Evolutionary conservation across 2,113 vertebrate genomes (phyloP).

Genomic region (Toxotes jaculatrix): DNA sequence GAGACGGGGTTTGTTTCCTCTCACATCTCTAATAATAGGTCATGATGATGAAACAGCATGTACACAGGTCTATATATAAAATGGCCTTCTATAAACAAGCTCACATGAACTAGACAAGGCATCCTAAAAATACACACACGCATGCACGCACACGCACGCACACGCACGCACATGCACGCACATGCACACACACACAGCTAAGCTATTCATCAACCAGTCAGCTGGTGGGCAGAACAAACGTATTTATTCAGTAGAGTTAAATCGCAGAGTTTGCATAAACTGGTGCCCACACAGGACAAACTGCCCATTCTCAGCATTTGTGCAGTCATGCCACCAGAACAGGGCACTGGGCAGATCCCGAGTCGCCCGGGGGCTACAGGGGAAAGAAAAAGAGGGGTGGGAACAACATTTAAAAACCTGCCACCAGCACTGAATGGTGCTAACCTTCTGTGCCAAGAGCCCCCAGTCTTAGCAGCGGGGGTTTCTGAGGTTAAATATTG

Average conservation of each 20-base stretch:
- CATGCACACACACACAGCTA: conserved; percentile 14
- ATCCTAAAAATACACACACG: conserved; percentile 53
- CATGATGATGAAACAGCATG: conserved; percentile 39
- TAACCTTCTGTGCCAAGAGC: conserved; percentile 55
- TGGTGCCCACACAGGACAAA: conserved; percentile 66
- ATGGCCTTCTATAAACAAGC: conserved; percentile 45
- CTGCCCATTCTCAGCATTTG: conserved; percentile 75
- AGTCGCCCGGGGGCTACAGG: conserved; percentile 49
- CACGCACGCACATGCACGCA: background rate
- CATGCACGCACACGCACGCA: background rate
- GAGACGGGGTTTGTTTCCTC: conserved; percentile 9
- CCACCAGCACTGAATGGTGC: conserved; percentile 45
- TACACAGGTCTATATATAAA: conserved; percentile 51
- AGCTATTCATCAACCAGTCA: conserved; percentile 48
- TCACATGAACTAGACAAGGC: conserved; percentile 42
- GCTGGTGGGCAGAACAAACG: conserved; percentile 45
- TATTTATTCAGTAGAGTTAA: conserved; percentile 70
- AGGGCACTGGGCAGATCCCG: conserved; percentile 46
- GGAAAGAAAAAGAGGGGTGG: conserved; percentile 28
- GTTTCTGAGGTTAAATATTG: conserved; percentile 56
- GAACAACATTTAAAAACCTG: conserved; percentile 49
- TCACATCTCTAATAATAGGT: conserved; percentile 52
- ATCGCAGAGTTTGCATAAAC: conserved; percentile 72
- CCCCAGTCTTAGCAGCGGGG: conserved; percentile 4
- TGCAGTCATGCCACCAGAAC: conserved; percentile 67